Conservation (phyloP, 2,113 vertebrate species). For the Pan troglodytes region NHGRI_mPanTro3-v2.1_pri NC_072418.2:6787501-6788000, state of each 20-base stretch:
- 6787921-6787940: not conserved
- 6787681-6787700: not conserved
- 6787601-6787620: not conserved
- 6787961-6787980: not conserved
- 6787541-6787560: not conserved
- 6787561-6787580: not conserved
- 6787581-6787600: not conserved
- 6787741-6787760: not conserved
- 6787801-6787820: not conserved
- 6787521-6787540: not conserved
- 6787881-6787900: not conserved
- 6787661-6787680: not conserved
- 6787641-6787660: not conserved
- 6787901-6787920: not conserved
- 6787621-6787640: not conserved
- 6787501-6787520: not conserved
- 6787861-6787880: not conserved
- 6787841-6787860: not conserved
- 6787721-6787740: too few relatives aligned
- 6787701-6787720: accelerated
- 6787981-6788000: not conserved
- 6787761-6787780: not conserved
- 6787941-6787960: accelerated
- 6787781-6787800: not conserved
- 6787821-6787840: not conserved